phyloP scores from a whole-genome alignment of 2,797 vertebrate species.

The Gorsachius magnificus region DNA sequence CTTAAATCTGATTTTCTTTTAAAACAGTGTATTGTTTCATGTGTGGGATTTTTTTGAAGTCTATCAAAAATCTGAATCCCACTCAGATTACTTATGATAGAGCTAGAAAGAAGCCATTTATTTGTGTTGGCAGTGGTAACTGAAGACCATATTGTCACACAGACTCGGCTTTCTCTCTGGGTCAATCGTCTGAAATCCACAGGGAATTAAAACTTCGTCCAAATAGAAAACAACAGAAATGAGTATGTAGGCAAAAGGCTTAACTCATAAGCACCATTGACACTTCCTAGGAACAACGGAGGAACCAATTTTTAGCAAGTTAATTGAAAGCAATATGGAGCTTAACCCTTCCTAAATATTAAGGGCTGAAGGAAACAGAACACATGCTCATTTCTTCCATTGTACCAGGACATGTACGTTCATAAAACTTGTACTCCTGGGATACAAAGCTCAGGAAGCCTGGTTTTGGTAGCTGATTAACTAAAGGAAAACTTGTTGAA shows the following conservation, averaged over 20 bases:
- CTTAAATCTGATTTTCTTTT: slow-evolving; percentile 70
- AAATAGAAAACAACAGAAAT: slow-evolving; percentile 62
- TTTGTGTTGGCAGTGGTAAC: slow-evolving; percentile 81
- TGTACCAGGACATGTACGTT: not conserved
- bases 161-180: slow-evolving; percentile 75
- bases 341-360: slow-evolving; percentile 40
- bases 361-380: not conserved
- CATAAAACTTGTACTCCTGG: not conserved
- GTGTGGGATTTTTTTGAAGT: slow-evolving; percentile 69
- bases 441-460: not conserved
- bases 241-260: slow-evolving; percentile 61
- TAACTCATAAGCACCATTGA: slow-evolving; percentile 64
- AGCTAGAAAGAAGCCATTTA: slow-evolving; percentile 74
- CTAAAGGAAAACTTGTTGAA: not conserved
- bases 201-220: slow-evolving; percentile 70
- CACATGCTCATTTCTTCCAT: not conserved
- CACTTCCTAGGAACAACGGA: slow-evolving; percentile 46
- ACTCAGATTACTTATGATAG: slow-evolving; percentile 80
- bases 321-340: slow-evolving; percentile 62
- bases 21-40: slow-evolving; percentile 77
- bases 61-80: slow-evolving; percentile 80
- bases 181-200: slow-evolving; percentile 75
- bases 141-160: slow-evolving; percentile 76
- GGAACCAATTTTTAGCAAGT: slow-evolving; percentile 56
- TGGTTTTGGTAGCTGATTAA: not conserved